These are phyloP conservation scores for Neomonachus schauinslandi DNA, from an alignment of 2,113 vertebrate genomes.

Conservation along the genomic window DNA sequence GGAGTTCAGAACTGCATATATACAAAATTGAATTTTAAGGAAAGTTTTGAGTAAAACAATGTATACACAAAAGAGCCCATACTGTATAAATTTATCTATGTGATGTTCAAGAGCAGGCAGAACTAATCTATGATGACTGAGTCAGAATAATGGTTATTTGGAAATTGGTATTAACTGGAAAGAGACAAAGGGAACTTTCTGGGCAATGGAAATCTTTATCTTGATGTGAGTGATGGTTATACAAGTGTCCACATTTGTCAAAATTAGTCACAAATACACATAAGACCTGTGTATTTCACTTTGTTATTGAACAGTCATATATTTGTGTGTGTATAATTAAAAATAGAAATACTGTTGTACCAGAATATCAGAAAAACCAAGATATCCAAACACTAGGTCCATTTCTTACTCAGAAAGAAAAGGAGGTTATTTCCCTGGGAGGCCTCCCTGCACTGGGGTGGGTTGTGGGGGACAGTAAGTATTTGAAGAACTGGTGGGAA, in stretches of 20 bases:
- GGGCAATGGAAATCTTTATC: neutral
- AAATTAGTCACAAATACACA: neutral
- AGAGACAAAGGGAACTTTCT: neutral
- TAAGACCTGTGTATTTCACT: neutral
- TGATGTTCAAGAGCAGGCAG: neutral
- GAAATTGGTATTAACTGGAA: neutral
- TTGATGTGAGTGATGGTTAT: neutral
- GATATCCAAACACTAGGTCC: neutral
- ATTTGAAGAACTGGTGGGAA: neutral
- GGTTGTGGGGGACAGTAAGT: neutral
- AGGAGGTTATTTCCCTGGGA: neutral
- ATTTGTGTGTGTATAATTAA: neutral
- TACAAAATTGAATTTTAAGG: neutral
- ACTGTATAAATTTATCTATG: neutral
- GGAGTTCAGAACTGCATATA: neutral
- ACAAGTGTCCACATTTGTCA: neutral
- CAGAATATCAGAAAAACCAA: neutral
- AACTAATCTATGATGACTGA: neutral
- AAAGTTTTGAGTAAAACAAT: neutral
- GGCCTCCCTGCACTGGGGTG: fast-evolving
- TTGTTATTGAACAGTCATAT: neutral
- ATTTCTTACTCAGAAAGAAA: neutral
- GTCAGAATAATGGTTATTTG: neutral
- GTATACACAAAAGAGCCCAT: neutral
- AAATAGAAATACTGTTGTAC: neutral